Evolutionary conservation across 2,113 vertebrate species (phyloP).

Genomic region (Regulus satrapa): DNA sequence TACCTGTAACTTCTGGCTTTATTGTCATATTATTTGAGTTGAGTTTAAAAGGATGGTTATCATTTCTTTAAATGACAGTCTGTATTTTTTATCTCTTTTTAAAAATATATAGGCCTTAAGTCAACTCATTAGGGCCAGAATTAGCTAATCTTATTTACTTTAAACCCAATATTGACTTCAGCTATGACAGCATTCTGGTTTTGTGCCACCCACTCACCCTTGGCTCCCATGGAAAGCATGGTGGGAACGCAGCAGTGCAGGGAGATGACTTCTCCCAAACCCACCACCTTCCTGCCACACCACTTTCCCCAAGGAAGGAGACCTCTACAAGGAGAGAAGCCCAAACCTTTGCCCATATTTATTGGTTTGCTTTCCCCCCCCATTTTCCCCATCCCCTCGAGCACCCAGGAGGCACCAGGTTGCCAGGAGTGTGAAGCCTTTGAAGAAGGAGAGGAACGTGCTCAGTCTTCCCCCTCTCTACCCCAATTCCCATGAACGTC

Average conservation of each 20-base stretch:
- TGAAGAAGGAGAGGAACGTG: fast-evolving
- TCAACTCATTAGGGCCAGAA: not conserved
- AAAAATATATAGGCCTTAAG: not conserved
- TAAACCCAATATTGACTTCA: not conserved
- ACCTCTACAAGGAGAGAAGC: not conserved
- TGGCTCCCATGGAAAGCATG: fast-evolving
- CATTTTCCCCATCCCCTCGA: not conserved
- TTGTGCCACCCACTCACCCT: fast-evolving
- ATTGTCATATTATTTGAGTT: conserved; percentile 65
- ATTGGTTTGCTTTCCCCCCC: not conserved
- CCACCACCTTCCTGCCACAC: not conserved
- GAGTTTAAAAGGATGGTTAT: conserved; percentile 57
- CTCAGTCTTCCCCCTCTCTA: not conserved
- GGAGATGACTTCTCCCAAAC: not conserved
- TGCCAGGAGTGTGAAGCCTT: not conserved
- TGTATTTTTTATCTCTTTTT: not conserved
- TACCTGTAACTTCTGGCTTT: conserved; percentile 57
- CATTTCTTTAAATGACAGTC: conserved; percentile 54
- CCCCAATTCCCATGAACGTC: fast-evolving
- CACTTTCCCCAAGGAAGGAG: not conserved
- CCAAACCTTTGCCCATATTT: fast-evolving
- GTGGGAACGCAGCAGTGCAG: fast-evolving
- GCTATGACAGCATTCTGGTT: not conserved
- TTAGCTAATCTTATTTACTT: not conserved
- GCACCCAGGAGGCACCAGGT: not conserved